Percentiles rank a stretch among this genome's conserved stretches.
phyloP scores from a whole-genome alignment of 2,797 vertebrate species.

The Falco columbarius region DNA sequence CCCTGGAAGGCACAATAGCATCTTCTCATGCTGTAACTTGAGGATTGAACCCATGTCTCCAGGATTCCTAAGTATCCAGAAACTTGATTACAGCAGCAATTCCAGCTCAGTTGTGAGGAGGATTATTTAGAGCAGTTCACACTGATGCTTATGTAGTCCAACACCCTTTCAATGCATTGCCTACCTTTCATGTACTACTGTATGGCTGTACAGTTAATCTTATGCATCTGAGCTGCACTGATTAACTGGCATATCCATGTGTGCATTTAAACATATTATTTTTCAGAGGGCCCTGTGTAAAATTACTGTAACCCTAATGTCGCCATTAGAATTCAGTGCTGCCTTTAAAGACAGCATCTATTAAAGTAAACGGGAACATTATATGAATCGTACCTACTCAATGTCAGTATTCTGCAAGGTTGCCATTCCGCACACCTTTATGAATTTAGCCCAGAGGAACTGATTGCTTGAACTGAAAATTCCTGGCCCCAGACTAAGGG shows the following conservation, averaged over 20 bases:
- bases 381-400: rapidly evolving
- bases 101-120: background rate
- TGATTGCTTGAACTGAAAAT: background rate
- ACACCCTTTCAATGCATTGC: background rate
- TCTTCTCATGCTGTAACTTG: background rate
- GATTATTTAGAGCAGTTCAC: background rate
- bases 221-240: background rate
- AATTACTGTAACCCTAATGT: background rate
- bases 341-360: background rate
- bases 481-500: background rate
- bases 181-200: background rate
- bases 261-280: background rate
- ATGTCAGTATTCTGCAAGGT: background rate
- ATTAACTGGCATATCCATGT: background rate
- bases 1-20: background rate
- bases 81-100: background rate
- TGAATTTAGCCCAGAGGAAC: background rate
- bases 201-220: background rate
- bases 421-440: background rate
- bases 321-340: background rate
- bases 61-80: background rate
- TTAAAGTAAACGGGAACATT: background rate
- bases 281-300: background rate
- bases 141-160: background rate
- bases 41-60: background rate